Evolutionary conservation across 2,797 vertebrate species (phyloP).

Genomic region (Thripadectes ignobilis): DNA sequence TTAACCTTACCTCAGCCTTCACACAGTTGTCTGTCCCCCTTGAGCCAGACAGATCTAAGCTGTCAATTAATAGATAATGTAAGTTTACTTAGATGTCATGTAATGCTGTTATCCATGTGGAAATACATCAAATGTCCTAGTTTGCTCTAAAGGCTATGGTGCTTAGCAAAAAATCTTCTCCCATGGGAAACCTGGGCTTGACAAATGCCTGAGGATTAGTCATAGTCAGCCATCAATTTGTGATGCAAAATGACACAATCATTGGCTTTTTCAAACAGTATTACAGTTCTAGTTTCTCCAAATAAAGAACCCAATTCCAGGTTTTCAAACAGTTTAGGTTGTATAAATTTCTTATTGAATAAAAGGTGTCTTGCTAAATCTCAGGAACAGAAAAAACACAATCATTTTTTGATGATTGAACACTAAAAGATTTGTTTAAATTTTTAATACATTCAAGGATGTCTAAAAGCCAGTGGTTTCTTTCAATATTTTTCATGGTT

Average conservation of each 20-base stretch:
- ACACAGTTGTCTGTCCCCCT: slow-evolving; percentile 74
- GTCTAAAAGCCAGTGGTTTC: not conserved
- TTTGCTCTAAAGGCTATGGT: slow-evolving; percentile 69
- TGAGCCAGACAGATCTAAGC: slow-evolving; percentile 78
- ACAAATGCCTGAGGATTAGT: slow-evolving; percentile 79
- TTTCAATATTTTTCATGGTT: not conserved
- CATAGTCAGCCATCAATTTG: slow-evolving; percentile 75
- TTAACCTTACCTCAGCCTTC: slow-evolving; percentile 73
- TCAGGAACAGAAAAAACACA: not conserved
- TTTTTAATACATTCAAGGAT: not conserved
- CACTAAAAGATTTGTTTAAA: not conserved
- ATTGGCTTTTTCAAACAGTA: slow-evolving; percentile 70
- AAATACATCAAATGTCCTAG: slow-evolving; percentile 74
- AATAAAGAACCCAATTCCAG: not conserved
- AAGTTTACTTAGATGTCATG: slow-evolving; percentile 74
- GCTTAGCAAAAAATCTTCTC: slow-evolving; percentile 72
- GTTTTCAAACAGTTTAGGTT: slow-evolving; percentile 24
- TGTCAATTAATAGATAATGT: slow-evolving; percentile 86
- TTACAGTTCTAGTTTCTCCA: slow-evolving; percentile 21
- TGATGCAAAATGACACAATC: slow-evolving; percentile 83
- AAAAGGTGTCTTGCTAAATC: not conserved
- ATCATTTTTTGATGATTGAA: no score
- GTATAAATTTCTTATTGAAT: not conserved
- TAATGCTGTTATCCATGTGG: slow-evolving; percentile 65
- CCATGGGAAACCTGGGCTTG: slow-evolving; percentile 48